Percentiles rank a stretch among this genome's conserved stretches.
Evolutionary conservation across 1,140 invertebrate species (phyloP).

Genomic region (Ostrea denselamellosa): DNA sequence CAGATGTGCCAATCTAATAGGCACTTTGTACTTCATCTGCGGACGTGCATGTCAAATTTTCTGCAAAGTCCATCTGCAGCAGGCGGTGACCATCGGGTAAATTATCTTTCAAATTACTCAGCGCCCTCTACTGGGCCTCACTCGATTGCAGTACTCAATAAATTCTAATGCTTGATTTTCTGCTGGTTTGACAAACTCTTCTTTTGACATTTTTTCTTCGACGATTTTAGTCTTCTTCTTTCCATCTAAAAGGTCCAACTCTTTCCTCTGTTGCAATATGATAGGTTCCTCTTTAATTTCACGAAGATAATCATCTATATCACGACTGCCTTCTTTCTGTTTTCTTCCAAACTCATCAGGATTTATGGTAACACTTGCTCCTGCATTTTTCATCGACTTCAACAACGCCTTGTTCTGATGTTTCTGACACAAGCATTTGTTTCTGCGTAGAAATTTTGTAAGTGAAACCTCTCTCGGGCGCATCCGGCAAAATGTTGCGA

Average conservation of each 20-base stretch:
- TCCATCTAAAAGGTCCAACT: background rate
- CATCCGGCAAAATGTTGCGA: background rate
- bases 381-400: background rate
- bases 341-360: background rate
- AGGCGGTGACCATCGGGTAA: conserved; percentile 45
- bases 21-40: conserved; percentile 48
- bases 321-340: background rate
- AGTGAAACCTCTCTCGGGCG: background rate
- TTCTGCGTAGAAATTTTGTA: conserved; percentile 24
- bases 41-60: too few relatives aligned
- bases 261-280: background rate
- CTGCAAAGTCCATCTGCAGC: conserved; percentile 62
- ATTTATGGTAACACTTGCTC: background rate
- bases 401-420: conserved; percentile 5
- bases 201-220: background rate
- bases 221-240: background rate
- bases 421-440: conserved; percentile 43
- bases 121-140: conserved; percentile 52
- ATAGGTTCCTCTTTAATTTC: background rate
- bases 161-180: background rate
- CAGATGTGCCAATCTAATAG: conserved; percentile 48
- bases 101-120: conserved; percentile 49
- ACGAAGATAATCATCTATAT: background rate
- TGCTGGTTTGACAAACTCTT: background rate
- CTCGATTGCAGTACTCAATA: background rate